Percentiles rank a stretch among this genome's conserved stretches.
Evolutionary conservation across 2,113 vertebrate species (phyloP).

Genomic region (Epinephelus fuscoguttatus): DNA sequence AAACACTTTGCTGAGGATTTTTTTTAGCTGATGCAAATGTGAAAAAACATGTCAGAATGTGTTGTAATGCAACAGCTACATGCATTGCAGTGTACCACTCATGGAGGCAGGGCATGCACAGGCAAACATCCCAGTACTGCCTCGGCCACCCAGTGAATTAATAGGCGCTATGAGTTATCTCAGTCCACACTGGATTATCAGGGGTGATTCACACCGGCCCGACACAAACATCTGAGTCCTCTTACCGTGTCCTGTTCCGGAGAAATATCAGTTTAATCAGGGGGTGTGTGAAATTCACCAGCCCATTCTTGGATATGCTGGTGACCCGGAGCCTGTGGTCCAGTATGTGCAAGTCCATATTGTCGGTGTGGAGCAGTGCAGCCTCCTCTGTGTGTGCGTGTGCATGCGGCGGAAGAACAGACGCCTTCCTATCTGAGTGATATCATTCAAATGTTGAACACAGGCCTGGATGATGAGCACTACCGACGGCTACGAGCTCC

Average conservation of each 20-base stretch:
- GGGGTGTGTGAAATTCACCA: slow-evolving; percentile 84
- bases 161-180: slow-evolving; percentile 12
- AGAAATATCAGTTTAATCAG: slow-evolving; percentile 88
- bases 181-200: slow-evolving; percentile 34
- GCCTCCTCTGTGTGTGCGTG: neutral
- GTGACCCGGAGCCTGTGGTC: slow-evolving; percentile 87
- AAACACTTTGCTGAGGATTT: no score
- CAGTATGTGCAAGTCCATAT: slow-evolving; percentile 88
- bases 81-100: neutral
- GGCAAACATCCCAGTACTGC: slow-evolving; percentile 40
- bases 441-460: slow-evolving; percentile 13
- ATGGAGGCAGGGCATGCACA: slow-evolving; percentile 43
- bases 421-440: slow-evolving; percentile 17
- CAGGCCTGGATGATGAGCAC: neutral
- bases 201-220: neutral
- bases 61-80: neutral
- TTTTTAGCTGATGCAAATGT: neutral
- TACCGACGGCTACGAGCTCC: neutral
- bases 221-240: neutral
- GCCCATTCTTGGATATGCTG: slow-evolving; percentile 84
- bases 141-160: slow-evolving; percentile 33
- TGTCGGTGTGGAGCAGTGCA: slow-evolving; percentile 14
- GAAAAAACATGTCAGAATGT: neutral
- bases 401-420: slow-evolving; percentile 1
- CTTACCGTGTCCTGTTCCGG: slow-evolving; percentile 86